Base-by-base conservation (phyloP, 2,888 invertebrate genomes). In the Tetramorium bicarinatum region DNA sequence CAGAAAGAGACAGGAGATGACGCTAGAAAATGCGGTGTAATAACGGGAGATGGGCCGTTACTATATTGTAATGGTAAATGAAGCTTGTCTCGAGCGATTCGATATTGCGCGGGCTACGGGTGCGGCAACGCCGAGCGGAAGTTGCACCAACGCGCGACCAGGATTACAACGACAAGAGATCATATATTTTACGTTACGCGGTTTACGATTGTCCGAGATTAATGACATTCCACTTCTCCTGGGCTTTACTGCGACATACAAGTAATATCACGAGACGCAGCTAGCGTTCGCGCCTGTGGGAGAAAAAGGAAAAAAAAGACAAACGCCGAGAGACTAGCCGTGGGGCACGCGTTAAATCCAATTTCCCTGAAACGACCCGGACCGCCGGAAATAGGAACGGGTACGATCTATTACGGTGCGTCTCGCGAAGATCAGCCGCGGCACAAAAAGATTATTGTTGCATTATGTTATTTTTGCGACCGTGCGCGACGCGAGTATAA, bases 171-270 rank as follows among this genome's bases (percentile, higher is more conserved):
- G 66, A 84, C 86, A 81, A 85, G 85, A 56, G 75, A 49, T 62
- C 69, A 56, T 87, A 85, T 84, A 85, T 86, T 90, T 90, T 83
- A 88, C 86, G 88, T 87, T 85, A 82, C 85, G 62, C 80, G 82
- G 62, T 87, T 89, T 89, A 88, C 82, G 85, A 88, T 86, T 87
- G 85, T 61, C 18, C 76, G 34, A 81, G 85, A 90, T 90, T 90
- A 89, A 89, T 77, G 82, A 74, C 72, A 54, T 66, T 52, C 69
- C 79, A 81, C 82, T 85, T 83, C 89, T 82, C 64, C 74, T 38
- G 75, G 56, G 80, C 82, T 89, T 88, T 82, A 87, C 64, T 38
- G 47, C 52, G 62, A 61, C 76, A 59, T 84, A 84, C 80, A 83
- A 85, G 85, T 85, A 83, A 85, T 75, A 83, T 62, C 71, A 18